Evolutionary conservation across 2,888 invertebrate species (phyloP).

Genomic region (Limnephilus auricula): DNA sequence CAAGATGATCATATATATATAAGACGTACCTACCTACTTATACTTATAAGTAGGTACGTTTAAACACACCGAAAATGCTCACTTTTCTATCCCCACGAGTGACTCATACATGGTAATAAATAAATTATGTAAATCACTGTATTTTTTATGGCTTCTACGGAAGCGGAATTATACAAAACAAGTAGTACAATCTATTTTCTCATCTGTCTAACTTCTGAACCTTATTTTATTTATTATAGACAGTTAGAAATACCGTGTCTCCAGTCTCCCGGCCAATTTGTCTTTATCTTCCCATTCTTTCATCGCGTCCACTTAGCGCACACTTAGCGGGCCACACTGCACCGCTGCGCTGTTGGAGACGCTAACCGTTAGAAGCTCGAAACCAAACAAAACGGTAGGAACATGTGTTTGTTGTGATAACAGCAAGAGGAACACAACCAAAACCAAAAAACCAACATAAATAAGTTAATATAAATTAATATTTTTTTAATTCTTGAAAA

Average conservation of each 20-base stretch:
- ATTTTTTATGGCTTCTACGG: neutral
- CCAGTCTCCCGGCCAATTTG: conserved; percentile 10
- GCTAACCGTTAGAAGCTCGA: neutral
- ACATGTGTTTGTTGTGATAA: neutral
- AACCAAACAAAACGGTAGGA: neutral
- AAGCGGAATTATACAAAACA: neutral
- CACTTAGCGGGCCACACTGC: neutral
- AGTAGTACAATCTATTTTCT: neutral
- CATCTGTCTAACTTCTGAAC: neutral
- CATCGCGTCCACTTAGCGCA: conserved; percentile 21
- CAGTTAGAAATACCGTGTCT: conserved; percentile 38
- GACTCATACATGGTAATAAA: neutral
- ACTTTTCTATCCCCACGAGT: too few species aligned
- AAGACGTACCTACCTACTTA: too few species aligned
- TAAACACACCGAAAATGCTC: too few species aligned
- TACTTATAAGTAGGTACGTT: too few species aligned
- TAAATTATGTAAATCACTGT: neutral
- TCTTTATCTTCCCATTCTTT: neutral
- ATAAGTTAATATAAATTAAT: neutral
- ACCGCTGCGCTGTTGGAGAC: neutral
- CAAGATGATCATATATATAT: too few species aligned
- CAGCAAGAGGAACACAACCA: neutral
- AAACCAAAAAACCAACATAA: neutral
- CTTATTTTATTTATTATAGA: conserved; percentile 17
- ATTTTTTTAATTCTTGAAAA: neutral